Base-by-base conservation (phyloP, 1,140 invertebrate genomes). In the Archivesica marissinica region DNA sequence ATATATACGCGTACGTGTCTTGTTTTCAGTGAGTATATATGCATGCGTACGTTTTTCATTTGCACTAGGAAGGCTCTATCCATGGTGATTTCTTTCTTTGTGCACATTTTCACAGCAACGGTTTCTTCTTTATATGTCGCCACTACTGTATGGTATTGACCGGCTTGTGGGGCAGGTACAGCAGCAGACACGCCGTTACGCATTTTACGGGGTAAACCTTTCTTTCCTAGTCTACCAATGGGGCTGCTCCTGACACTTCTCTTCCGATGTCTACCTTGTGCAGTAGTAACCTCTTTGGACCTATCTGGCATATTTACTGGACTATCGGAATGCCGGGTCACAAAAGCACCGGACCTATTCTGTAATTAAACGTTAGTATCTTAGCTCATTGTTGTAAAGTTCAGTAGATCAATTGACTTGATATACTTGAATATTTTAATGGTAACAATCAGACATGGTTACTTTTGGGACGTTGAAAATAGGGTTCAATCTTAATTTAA, bases 51-150 rank as follows among this genome's bases (percentile, higher is more conserved):
- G 64, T 75, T 70, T 87, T 88, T 89, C 86, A 92, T 88, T 64
- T 90, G 86, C 64, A 89, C 78, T n/a, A 91, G 78, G 13, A 92
- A 85, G 30, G 85, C 80, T 52, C 88, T 83, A 68, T 92, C 90
- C 13, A 86, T 72, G 52, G 86, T 88, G 52, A 91, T 85, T 52
- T 87, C 89, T 64, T 90, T 88, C 74, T 88, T 90, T 52, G 81
- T 76, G 13, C 89, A 78, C 39, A 85, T 87, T 70, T 90, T 89
- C 3, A 92, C 86, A 1, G 86, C 87, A 0, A 92, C 91, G 2
- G 86, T 68, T 11, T 87, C 81, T 15, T 84, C 86, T 33, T 84
- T 83, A 20, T 85, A 89, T 28, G 50, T 54, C 0, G 86, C 87
- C 11, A 89, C 52, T 0, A 44, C 79, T 1, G 88, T 86, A 17